Conservation (phyloP, 2,797 vertebrate genomes). For the Pristis pectinata region DNA sequence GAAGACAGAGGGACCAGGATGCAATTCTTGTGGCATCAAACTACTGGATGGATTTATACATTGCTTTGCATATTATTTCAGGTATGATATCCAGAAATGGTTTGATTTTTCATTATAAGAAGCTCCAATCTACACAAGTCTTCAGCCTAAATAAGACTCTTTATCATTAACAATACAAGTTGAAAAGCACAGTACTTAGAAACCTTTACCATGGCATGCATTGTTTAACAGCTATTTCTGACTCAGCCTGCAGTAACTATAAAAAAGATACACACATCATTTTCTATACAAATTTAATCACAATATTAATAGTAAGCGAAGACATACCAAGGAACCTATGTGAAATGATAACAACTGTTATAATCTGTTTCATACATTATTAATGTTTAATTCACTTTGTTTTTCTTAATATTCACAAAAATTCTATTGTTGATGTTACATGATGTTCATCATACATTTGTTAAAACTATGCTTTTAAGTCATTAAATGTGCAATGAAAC, state of each 20-base stretch:
- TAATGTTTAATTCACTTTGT: neutral
- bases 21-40: neutral
- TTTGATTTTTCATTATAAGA: neutral
- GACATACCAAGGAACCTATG: neutral
- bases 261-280: neutral
- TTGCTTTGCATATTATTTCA: neutral
- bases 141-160: neutral
- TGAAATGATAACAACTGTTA: neutral
- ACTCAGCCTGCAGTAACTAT: neutral
- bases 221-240: neutral
- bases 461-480: neutral
- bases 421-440: neutral
- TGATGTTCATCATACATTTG: neutral
- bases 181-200: neutral
- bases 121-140: neutral
- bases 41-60: neutral
- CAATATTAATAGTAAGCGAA: neutral
- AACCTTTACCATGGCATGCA: neutral
- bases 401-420: neutral
- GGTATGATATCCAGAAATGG: neutral
- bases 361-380: neutral
- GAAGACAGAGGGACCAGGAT: neutral
- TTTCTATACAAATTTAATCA: constrained; percentile 17
- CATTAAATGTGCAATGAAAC: neutral
- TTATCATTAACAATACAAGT: neutral